Evolutionary conservation across 2,797 vertebrate genomes (phyloP), one percentile per base, ranked within the genome.

Genomic region (Pteronotus mesoamericanus): DNA sequence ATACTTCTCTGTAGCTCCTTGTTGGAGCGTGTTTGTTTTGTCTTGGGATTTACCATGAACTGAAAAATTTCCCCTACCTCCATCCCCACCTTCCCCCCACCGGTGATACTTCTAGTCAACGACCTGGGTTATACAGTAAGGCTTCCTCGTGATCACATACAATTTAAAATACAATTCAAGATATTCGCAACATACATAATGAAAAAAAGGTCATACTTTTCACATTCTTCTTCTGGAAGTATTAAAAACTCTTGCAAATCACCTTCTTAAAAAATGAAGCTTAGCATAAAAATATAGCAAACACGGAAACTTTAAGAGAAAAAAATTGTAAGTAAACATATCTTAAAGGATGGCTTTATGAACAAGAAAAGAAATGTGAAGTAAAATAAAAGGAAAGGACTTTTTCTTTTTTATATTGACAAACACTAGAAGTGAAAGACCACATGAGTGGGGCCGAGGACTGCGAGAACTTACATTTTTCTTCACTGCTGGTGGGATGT

Each of bases 171-270:
- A 42, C 44, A 79, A 34, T 48, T 53, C 57, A 71, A 46, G 71
- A 18, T 48, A 71, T 39, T 64, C 89, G 34, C 48, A n/a, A 75
- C 59, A 34, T 8, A 9, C 34, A 19, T 71, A 15, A 85, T 64
- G 72, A 24, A 48, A 86, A 85, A 39, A 74, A 37, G 0, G 4
- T 24, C 26, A 6, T 22, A 34, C 3, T n/a, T 18, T 78, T 95
- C 48, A 85, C n/a, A 32, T 89, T 93, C 55, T 89, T 92, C 55
- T 79, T 64, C 74, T 48, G 57, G 34, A 97, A 84, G 69, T 68
- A 51, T 26, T 44, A 44, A 87, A 24, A 90, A 37, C 26, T 46
- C 75, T 77, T 87, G 32, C 2, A 84, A 93, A 37, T 72, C 37
- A 59, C 59, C 24, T 77, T 51, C 69, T 26, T 21, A 8, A 26